Evolutionary conservation across 2,888 invertebrate species (phyloP).

Genomic region (Tinea trinotella): DNA sequence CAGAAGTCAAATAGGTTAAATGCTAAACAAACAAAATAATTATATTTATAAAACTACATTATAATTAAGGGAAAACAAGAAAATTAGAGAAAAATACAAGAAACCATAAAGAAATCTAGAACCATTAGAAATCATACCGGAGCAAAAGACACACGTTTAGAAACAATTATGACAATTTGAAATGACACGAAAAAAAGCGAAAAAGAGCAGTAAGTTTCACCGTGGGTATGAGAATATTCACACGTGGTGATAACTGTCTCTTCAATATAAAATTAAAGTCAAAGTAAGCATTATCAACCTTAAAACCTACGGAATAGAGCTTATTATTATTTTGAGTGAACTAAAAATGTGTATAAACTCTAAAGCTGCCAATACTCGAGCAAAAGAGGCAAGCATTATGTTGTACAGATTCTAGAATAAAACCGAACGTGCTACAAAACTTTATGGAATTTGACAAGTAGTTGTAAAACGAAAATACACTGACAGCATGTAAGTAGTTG

Average conservation of each 20-base stretch:
- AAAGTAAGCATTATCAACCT: neutral
- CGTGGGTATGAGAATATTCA: slow-evolving; percentile 72
- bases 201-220: slow-evolving; percentile 26
- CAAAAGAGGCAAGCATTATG: neutral
- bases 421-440: neutral
- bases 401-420: slow-evolving; percentile 1
- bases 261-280: slow-evolving; percentile 23
- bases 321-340: neutral
- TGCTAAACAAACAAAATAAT: no score
- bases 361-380: neutral
- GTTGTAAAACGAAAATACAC: neutral
- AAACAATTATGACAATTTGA: slow-evolving; percentile 37
- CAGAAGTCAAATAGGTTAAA: no score
- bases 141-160: slow-evolving; percentile 7
- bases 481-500: neutral
- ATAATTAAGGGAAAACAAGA: no score
- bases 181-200: slow-evolving; percentile 28
- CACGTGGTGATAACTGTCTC: slow-evolving; percentile 59
- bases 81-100: slow-evolving; percentile 12
- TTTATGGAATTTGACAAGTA: neutral
- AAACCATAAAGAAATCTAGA: neutral
- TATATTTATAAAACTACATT: no score
- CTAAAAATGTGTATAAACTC: neutral
- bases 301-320: neutral
- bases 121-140: slow-evolving; percentile 12